Percentiles rank a stretch among this genome's conserved stretches.
These are phyloP conservation scores for Gouania willdenowi DNA, from an alignment of 2,797 vertebrate species.

Conservation along the genomic window DNA sequence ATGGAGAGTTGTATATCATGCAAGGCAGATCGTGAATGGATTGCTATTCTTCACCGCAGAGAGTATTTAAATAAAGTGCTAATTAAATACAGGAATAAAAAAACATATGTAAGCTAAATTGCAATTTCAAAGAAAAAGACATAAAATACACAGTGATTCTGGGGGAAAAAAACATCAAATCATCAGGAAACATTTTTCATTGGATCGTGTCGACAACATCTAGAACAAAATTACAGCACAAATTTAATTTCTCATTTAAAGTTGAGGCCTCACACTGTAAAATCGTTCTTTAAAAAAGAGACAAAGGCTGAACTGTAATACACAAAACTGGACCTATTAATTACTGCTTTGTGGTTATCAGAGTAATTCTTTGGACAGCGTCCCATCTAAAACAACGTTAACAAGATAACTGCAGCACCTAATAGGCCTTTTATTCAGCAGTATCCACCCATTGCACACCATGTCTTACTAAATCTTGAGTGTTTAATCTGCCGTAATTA, in stretches of 20 bases:
- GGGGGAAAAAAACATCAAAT: no score
- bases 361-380: conserved; percentile 26
- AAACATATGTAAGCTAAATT: no score
- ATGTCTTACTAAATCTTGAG: conserved; percentile 67
- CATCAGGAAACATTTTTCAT: no score
- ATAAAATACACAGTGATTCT: no score
- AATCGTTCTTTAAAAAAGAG: background rate
- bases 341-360: conserved; percentile 39
- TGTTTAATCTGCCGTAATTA: conserved; percentile 78
- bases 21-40: no score
- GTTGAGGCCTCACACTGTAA: background rate
- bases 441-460: conserved; percentile 53
- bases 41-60: no score
- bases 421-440: conserved; percentile 51
- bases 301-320: conserved; percentile 1
- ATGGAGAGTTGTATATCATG: no score
- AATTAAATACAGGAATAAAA: no score
- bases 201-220: no score
- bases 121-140: no score
- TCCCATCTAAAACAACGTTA: conserved; percentile 50
- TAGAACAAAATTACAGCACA: no score
- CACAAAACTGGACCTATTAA: conserved; percentile 29
- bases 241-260: background rate
- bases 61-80: no score
- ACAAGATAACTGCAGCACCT: conserved; percentile 53